Evolutionary conservation across 2,113 vertebrate species (phyloP), one percentile per base, ranked within the genome.

Genomic region (Rhombomys opimus): DNA sequence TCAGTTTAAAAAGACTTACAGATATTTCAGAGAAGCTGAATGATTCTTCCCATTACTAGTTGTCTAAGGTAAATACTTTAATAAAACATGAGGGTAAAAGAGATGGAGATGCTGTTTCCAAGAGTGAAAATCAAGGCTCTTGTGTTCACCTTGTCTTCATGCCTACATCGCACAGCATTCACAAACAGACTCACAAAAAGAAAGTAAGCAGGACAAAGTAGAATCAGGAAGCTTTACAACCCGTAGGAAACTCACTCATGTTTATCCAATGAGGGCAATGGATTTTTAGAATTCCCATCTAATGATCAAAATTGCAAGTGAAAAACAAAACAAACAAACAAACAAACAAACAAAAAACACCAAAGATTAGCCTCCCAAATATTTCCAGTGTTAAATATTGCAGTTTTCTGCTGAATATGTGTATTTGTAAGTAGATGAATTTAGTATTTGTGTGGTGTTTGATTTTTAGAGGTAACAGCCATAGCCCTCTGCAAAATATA

Each of bases 231-330:
- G 35, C 7, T 91, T n/a, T 65, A 18, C 14, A 18, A 25, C 2
- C 35, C 61, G 84, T 93, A 99, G 99, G 98, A 99, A 99, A 98
- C 99, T 99, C 98, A 99, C 99, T 97, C 99, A 99, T 98, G 99
- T 99, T 96, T 99, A 99, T 97, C 99, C 99, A 97, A 98, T 99
- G 98, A 99, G 99, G 96, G 99, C 99, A 99, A 99, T 99, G 98
- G 99, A 99, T 98, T 99, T 99, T 98, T 99, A 99, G 97, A 99
- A 99, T 98, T 99, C 99, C 96, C 99, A 99, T 96, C 98, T 99
- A 98, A 99, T 99, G 99, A 99, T 98, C 94, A 99, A 99, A 97
- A 99, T 99, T 99, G 96, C 99, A 98, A 98, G 98, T 99, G 99
- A 99, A 98, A 98, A 57, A 98, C 46, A 46, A 46, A 46, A 46